Evolutionary conservation across 2,888 invertebrate species (phyloP).

Genomic region (Charanyca ferruginea): DNA sequence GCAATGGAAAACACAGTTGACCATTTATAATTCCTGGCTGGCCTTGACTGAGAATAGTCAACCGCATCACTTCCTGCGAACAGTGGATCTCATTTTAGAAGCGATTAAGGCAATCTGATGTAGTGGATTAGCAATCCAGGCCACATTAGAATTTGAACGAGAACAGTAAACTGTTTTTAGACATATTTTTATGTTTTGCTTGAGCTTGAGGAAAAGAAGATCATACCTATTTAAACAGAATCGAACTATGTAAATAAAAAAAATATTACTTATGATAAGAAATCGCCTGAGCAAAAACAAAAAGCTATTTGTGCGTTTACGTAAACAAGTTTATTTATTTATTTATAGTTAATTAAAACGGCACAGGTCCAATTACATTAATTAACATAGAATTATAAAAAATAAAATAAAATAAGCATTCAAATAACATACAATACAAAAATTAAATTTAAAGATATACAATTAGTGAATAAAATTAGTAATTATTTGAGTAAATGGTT

Average conservation of each 20-base stretch:
- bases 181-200: background rate
- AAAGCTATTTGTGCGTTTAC: conserved; percentile 31
- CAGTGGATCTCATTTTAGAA: conserved; percentile 45
- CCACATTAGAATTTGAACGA: conserved; percentile 19
- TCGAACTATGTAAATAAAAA: background rate
- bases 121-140: conserved; percentile 29
- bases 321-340: no score
- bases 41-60: conserved; percentile 51
- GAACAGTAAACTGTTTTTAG: background rate
- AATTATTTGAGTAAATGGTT: no score
- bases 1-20: conserved; percentile 46
- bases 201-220: conserved; percentile 32
- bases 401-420: no score
- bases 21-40: conserved; percentile 39
- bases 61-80: conserved; percentile 52
- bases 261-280: conserved; percentile 16
- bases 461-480: no score
- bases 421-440: no score
- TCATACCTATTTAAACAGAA: background rate
- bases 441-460: no score
- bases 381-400: no score
- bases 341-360: no score
- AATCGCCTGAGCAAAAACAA: conserved; percentile 11
- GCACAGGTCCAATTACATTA: no score
- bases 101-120: conserved; percentile 41